These are phyloP conservation scores for Colaptes auratus DNA, from an alignment of 2,113 vertebrate genomes.

Conservation along the genomic window DNA sequence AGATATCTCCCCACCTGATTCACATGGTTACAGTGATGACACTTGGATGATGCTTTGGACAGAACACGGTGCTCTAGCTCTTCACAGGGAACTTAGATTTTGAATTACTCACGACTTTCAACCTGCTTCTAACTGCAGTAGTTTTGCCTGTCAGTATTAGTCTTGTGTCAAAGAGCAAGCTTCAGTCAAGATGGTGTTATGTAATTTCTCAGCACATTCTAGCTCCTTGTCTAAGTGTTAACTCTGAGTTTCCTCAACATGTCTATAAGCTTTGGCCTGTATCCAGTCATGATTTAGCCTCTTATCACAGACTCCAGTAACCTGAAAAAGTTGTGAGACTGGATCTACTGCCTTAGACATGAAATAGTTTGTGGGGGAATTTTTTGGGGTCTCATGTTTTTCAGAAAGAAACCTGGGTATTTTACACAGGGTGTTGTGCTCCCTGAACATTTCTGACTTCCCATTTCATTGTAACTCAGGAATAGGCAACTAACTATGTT, in stretches of 20 bases:
- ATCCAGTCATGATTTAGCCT: neutral
- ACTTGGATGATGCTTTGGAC: neutral
- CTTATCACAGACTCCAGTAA: constrained; percentile 7
- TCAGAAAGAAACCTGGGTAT: neutral
- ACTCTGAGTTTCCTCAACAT: neutral
- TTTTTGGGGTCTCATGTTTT: neutral
- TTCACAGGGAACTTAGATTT: neutral
- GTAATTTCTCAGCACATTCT: neutral
- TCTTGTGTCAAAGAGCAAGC: neutral
- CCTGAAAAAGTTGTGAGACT: neutral
- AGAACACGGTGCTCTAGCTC: neutral
- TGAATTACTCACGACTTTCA: neutral
- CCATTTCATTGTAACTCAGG: neutral
- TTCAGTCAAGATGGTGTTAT: neutral
- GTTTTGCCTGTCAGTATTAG: neutral
- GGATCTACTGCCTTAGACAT: neutral
- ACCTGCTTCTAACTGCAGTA: neutral
- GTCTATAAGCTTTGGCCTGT: neutral
- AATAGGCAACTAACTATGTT: neutral
- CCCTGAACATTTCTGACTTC: neutral
- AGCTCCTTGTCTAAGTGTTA: neutral
- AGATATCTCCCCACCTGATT: neutral
- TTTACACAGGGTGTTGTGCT: neutral
- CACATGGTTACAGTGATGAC: neutral
- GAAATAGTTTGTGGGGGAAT: neutral